Percentiles rank a stretch among this genome's conserved stretches.
phyloP scores from a whole-genome alignment of 2,113 vertebrate genomes.

The Pteropus alecto region DNA sequence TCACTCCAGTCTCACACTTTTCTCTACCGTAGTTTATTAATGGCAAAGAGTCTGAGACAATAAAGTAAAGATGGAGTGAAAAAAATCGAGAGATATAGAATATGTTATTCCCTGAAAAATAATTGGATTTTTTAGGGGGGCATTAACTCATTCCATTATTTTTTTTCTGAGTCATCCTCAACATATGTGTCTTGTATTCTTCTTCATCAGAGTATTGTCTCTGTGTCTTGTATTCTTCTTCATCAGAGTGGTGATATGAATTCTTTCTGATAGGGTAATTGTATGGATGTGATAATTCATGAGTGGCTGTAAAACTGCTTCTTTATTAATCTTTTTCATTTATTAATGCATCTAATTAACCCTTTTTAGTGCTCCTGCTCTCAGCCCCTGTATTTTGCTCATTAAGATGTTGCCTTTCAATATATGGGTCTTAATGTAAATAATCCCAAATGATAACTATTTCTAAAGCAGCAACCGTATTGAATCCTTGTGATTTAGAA shows the following conservation, averaged over 20 bases:
- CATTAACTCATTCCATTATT: background rate
- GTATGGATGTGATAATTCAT: background rate
- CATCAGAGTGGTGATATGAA: background rate
- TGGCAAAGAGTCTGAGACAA: background rate
- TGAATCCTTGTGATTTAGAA: background rate
- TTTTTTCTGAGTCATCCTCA: background rate
- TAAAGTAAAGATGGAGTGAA: background rate
- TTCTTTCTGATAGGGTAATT: background rate
- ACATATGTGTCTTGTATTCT: background rate
- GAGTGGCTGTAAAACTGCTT: background rate
- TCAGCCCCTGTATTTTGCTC: background rate
- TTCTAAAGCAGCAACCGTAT: background rate
- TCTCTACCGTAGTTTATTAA: background rate
- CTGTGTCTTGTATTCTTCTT: background rate
- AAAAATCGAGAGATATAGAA: background rate
- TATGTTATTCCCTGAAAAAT: background rate
- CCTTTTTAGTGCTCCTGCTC: background rate
- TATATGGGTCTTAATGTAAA: background rate
- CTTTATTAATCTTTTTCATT: background rate
- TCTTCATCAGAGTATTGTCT: background rate
- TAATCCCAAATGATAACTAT: conserved; percentile 25
- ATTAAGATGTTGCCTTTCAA: conserved; percentile 11
- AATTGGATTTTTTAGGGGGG: background rate
- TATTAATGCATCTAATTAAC: background rate
- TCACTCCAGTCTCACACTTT: background rate